Base-by-base conservation (phyloP, 2,888 invertebrate species). In the Coelinius sp. region DNA sequence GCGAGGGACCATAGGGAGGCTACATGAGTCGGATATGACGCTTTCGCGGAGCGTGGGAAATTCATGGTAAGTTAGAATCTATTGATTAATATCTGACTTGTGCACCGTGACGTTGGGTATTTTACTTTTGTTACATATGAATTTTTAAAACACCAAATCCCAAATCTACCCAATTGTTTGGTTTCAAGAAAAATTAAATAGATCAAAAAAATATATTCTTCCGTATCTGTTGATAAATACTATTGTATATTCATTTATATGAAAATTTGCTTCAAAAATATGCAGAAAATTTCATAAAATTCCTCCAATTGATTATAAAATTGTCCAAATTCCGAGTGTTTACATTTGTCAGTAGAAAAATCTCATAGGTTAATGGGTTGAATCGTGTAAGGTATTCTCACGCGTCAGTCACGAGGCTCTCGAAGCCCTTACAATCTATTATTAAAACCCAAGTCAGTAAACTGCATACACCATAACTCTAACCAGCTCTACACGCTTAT, bases 1-100 rank as follows among this genome's bases (percentile, higher is more conserved):
- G 76, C 76, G 74, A 76, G 65, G 74, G 41, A 20, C 46, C 17
- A 14, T 1, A 72, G 75, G 75, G 44, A 74, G 63, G 69, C 70
- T 71, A 56, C 70, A 74, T 68, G 63, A 75, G 70, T 75, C 73
- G 76, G 71, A 75, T 76, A 73, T 77, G 75, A 75, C 74, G 76
- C 73, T 68, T 63, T 41, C 17, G 10, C 17, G 17, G 68, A 77
- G 72, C 77, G 77, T 77, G 77, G 77, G 77, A 77, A 77, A 73
- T 73, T 65, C 41, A 44, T 49, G 59, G 17, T 49, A 20, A 44
- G n/a, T 31, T 41, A 35, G 22, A 35, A 35, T 53, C 52, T 68
- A 71, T 71, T 35, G 22, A 59, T 24, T 49, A 52, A 67, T 71
- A 71, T 63, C 25, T 67, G 8, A 67, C 17, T 71, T 66, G 71